Evolutionary conservation across 2,113 vertebrate species (phyloP).

Genomic region (Passer domesticus): DNA sequence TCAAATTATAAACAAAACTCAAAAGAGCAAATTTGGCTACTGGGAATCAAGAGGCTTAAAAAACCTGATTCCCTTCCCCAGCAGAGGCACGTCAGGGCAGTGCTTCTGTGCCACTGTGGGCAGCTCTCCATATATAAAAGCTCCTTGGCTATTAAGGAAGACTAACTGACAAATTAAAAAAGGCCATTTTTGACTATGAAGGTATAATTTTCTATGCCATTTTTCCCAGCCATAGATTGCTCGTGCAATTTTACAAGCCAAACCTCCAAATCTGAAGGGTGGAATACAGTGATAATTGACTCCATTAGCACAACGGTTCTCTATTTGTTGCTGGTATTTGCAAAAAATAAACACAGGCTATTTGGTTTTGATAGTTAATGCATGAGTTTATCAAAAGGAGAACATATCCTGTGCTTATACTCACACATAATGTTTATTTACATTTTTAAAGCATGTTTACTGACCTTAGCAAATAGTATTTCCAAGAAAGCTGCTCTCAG

Average conservation of each 20-base stretch:
- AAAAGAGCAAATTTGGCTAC: not conserved
- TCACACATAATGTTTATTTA: conserved; percentile 10
- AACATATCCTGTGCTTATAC: not conserved
- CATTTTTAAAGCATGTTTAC: conserved; percentile 27
- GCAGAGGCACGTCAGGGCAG: not conserved
- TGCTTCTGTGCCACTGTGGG: not conserved
- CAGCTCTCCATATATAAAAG: fast-evolving
- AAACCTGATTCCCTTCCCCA: not conserved
- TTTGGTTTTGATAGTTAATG: conserved; percentile 5
- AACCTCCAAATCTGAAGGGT: not conserved
- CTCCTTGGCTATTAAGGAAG: not conserved
- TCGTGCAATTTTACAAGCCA: not conserved
- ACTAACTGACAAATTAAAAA: not conserved
- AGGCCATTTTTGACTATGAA: not conserved
- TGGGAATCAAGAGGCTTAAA: not conserved
- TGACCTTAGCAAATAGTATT: not conserved
- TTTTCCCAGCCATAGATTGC: not conserved
- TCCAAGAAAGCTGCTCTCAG: conserved; percentile 26
- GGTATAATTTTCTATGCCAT: not conserved
- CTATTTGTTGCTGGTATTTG: not conserved
- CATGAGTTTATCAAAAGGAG: not conserved
- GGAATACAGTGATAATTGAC: not conserved
- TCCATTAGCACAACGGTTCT: not conserved
- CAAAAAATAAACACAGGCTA: not conserved
- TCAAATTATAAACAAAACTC: not conserved